Evolutionary conservation across 2,888 invertebrate species (phyloP).

Genomic region (Ormia ochracea): DNA sequence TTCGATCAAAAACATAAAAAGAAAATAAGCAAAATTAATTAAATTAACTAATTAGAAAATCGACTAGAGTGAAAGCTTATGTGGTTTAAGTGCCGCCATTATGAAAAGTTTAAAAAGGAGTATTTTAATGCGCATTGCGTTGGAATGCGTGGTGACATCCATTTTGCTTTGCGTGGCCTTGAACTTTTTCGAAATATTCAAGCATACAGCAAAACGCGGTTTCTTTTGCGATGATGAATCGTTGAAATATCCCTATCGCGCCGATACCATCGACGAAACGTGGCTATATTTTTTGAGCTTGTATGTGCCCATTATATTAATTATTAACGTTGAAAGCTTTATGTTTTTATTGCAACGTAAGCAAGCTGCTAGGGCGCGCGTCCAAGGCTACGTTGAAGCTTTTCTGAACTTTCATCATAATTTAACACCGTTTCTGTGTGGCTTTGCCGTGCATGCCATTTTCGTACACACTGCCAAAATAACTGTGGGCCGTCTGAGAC

Average conservation of each 20-base stretch:
- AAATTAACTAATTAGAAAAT: too few species aligned
- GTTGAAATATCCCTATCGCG: conserved; percentile 68
- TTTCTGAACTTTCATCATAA: conserved; percentile 58
- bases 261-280: conserved; percentile 57
- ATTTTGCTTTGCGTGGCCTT: neutral
- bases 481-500: conserved; percentile 67
- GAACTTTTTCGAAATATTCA: conserved; percentile 8
- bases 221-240: conserved; percentile 69
- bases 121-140: neutral
- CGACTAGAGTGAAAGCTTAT: too few species aligned
- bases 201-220: conserved; percentile 64
- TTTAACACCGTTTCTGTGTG: conserved; percentile 64
- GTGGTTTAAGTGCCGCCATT: too few species aligned
- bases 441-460: conserved; percentile 13
- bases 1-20: too few species aligned
- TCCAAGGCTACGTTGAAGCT: neutral
- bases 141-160: neutral
- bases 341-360: neutral
- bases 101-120: neutral
- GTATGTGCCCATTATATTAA: conserved; percentile 57
- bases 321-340: conserved; percentile 61
- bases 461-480: conserved; percentile 63
- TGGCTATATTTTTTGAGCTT: neutral
- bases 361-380: too few species aligned
- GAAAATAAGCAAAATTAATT: too few species aligned